These are phyloP conservation scores for Fistularia tabacaria DNA, from an alignment of 2,797 vertebrate genomes.

Conservation along the genomic window DNA sequence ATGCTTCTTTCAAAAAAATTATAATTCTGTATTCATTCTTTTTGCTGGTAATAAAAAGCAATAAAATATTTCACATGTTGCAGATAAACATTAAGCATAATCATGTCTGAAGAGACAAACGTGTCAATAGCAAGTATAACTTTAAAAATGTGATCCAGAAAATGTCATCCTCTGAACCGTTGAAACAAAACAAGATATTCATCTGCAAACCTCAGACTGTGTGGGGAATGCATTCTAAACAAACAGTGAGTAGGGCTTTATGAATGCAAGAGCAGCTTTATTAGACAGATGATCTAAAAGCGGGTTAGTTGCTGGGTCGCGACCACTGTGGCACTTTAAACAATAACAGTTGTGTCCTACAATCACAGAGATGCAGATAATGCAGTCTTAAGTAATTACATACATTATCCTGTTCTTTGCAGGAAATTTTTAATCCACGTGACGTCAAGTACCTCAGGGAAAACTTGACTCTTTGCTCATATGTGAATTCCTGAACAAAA, in stretches of 20 bases:
- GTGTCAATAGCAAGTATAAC: too few species aligned
- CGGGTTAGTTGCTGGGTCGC: conserved; percentile 40
- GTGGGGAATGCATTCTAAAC: background rate
- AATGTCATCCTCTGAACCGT: too few species aligned
- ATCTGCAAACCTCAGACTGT: too few species aligned
- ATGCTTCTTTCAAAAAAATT: background rate
- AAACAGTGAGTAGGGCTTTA: background rate
- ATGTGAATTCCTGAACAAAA: conserved; percentile 23
- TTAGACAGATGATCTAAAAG: conserved; percentile 37
- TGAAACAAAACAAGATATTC: too few species aligned
- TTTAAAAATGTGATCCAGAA: too few species aligned
- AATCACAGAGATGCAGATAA: conserved; percentile 20
- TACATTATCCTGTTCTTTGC: conserved; percentile 17
- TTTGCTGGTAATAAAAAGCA: too few species aligned
- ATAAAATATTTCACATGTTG: too few species aligned
- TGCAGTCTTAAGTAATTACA: conserved; percentile 6
- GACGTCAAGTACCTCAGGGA: conserved; percentile 23
- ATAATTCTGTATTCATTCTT: background rate
- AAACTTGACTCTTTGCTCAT: conserved; percentile 42
- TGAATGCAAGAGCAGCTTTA: conserved; percentile 32
- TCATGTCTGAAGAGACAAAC: too few species aligned
- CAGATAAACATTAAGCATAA: too few species aligned
- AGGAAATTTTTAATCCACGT: conserved; percentile 47
- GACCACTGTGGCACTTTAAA: conserved; percentile 1
- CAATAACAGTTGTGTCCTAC: conserved; percentile 29